Base-by-base conservation (phyloP, 2,888 invertebrate genomes). In the Liopterus haemorrhoidalis region DNA sequence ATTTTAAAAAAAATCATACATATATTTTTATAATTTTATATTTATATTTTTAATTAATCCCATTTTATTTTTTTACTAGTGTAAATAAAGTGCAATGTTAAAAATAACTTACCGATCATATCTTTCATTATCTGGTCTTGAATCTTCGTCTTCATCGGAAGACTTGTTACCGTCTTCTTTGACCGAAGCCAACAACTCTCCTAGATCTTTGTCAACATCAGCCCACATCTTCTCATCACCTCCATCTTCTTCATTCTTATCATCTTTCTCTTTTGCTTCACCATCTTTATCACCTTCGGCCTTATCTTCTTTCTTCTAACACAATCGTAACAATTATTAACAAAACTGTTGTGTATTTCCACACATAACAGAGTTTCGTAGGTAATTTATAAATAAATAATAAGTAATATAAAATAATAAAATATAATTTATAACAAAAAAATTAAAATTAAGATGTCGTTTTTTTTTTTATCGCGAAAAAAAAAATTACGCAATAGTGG, bases 151-250 rank as follows among this genome's bases (percentile, higher is more conserved):
- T 52, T 81, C 84, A 53, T 79, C 80, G 52, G 78, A 80, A 30
- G 79, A 80, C 2, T 72, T 72, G 46, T 73, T 74, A 0, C 80
- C 76, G 0, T 71, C 70, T 52, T 79, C 81, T 15, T 62, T 39
- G 19, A 77, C 80, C 61, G 81, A 82, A 9, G 82, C 76, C 22
- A 87, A 68, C 41, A 87, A 70, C 59, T 85, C 85, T 4, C 85
- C 85, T 48, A 87, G 72, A 63, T 85, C 85, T 60, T 86, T 86
- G 62, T 86, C 85, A 20, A 86, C 85, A 63, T 85, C 85, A 18
- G 82, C 85, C 86, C 86, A 86, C 43, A 84, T 59, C 58, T 85
- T 83, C 56, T 84, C 84, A 55, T 81, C 80, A 47, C 69, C 76
- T 20, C 70, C 67, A 24, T 72, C 79, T 18, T 70, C 70, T n/a